A percentile compares a stretch with the other conserved stretches of the same genome.
Evolutionary conservation across 2,888 invertebrate species (phyloP).

Genomic region (Mactromeris polynyma): DNA sequence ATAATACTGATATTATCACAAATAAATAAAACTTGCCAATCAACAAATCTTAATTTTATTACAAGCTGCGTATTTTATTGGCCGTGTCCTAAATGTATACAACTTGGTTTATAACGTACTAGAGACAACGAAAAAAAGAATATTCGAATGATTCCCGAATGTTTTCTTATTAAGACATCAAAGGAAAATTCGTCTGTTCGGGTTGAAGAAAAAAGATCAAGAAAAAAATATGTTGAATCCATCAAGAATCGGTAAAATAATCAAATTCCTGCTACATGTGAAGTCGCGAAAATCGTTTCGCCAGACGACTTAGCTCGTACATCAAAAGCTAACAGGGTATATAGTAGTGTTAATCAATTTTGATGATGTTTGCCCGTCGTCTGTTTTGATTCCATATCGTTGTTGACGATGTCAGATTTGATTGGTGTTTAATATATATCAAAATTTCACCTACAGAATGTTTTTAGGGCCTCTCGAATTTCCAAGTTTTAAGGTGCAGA

Average conservation of each 20-base stretch:
- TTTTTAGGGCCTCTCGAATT: no score
- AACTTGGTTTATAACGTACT: conserved; percentile 35
- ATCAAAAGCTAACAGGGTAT: conserved; percentile 53
- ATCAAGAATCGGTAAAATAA: conserved; percentile 48
- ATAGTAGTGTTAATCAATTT: not conserved
- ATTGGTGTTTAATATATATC: not conserved
- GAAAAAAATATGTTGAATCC: conserved; percentile 57
- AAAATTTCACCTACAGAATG: not conserved
- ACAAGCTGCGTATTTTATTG: conserved; percentile 66
- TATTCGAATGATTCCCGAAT: conserved; percentile 40
- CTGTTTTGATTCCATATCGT: not conserved
- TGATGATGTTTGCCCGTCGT: not conserved
- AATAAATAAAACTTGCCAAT: conserved; percentile 44
- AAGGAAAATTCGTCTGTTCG: conserved; percentile 45
- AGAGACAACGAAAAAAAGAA: conserved; percentile 25
- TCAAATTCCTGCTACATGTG: conserved; percentile 42
- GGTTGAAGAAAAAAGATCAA: conserved; percentile 65
- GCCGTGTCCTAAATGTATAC: conserved; percentile 47
- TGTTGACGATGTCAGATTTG: not conserved
- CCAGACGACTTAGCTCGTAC: conserved; percentile 46
- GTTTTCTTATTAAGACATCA: conserved; percentile 46
- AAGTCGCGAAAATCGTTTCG: conserved; percentile 46
- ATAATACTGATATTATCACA: conserved; percentile 57
- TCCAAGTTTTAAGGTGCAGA: no score
- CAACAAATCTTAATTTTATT: conserved; percentile 49